Base-by-base conservation (phyloP, 2,113 vertebrate species). In the Phylloscopus trochiloides region DNA sequence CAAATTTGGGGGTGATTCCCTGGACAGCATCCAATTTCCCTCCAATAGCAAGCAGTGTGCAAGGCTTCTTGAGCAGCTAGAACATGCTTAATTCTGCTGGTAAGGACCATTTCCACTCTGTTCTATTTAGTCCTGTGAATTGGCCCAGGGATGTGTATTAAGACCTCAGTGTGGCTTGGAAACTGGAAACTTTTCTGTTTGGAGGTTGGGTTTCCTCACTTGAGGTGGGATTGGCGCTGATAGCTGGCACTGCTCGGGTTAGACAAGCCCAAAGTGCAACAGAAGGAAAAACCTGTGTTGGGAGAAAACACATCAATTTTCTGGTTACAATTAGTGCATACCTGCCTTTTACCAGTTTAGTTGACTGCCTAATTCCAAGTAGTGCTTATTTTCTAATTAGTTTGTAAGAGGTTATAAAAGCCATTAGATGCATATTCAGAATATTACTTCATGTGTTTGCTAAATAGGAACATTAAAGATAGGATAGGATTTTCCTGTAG, bases 201-300 rank as follows among this genome's bases (percentile, higher is more conserved):
- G 47, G 25, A 70, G 45, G 3, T 4, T 88, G 38, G 18, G 16
- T 48, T 88, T 57, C 36, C 24, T 83, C 25, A 12, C 29, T 51
- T 0, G 0, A 28, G 34, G 22, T 43, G 48, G 51, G 42, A 50
- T 55, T 4, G 1, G 38, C 5, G 12, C 24, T 5, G 1, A 31
- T 3, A 48, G 5, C 43, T 32, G 43, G n/a, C 26, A 13, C 22
- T 63, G 38, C 47, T 71, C 48, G 5, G 28, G 32, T 34, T 59
- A 70, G 34, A 51, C 17, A 66, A 73, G 66, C 29, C 24, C 24
- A n/a, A 73, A 72, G 24, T 42, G 21, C 43, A 90, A 45, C 5
- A 59, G 26, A 75, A 88, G 43, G 75, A 17, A 34, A 79, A 74
- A 42, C 28, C 31, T 38, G 12, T 24, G 38, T 31, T 9, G 2